Conservation (phyloP, 2,113 vertebrate species). For the Castor canadensis region DNA sequence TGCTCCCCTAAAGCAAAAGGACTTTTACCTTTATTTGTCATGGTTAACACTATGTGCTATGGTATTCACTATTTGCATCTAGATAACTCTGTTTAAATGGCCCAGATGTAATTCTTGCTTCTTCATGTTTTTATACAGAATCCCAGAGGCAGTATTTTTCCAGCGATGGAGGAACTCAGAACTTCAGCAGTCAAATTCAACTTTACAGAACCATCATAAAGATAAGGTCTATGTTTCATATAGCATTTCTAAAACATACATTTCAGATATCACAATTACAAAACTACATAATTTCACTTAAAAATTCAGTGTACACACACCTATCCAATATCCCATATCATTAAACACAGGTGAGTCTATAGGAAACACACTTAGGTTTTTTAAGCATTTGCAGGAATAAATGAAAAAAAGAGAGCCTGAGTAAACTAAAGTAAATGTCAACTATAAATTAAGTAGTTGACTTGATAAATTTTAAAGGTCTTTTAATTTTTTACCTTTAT, state of each 20-base stretch:
- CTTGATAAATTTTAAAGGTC: constrained; percentile 11
- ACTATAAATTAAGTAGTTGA: background rate
- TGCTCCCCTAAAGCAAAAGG: background rate
- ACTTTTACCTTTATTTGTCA: background rate
- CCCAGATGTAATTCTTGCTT: constrained; percentile 26
- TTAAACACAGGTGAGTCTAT: background rate
- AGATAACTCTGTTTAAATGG: constrained; percentile 35
- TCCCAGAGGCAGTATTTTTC: constrained; percentile 48
- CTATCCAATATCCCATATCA: background rate
- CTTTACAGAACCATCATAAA: constrained; percentile 48
- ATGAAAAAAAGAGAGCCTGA: background rate
- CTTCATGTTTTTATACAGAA: constrained; percentile 15
- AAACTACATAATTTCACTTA: constrained; percentile 73
- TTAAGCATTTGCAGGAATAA: background rate
- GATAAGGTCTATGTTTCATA: constrained; percentile 56
- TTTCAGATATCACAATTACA: constrained; percentile 52
- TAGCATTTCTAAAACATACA: constrained; percentile 45
- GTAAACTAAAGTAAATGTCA: background rate
- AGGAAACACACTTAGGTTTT: background rate
- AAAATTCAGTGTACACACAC: constrained; percentile 2
- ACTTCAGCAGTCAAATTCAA: constrained; percentile 76
- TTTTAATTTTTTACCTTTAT: background rate
- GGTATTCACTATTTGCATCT: background rate
- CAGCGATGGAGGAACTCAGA: background rate
- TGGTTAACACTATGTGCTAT: background rate